A percentile compares a stretch with the other conserved stretches of the same genome.
Conservation (phyloP, 2,797 vertebrate species). For the Gymnopithys bicolor region DNA sequence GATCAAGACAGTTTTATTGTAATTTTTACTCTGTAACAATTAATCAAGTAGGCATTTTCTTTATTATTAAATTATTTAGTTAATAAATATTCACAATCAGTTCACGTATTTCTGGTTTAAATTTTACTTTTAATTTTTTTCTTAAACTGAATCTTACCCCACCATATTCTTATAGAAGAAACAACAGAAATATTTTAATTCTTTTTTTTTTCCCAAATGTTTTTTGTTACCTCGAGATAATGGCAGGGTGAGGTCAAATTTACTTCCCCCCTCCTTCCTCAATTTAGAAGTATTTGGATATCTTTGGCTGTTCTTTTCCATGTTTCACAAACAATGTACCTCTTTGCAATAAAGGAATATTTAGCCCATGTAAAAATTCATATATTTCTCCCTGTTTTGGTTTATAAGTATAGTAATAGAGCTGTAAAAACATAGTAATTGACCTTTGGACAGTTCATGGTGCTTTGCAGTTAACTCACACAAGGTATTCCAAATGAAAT, state of each 20-base stretch:
- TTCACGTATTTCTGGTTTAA: slow-evolving; percentile 74
- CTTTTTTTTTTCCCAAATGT: slow-evolving; percentile 15
- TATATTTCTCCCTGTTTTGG: background rate
- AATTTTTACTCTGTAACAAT: slow-evolving; percentile 87
- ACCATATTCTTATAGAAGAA: slow-evolving; percentile 8
- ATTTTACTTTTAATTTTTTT: slow-evolving; percentile 68
- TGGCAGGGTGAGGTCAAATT: slow-evolving; percentile 18
- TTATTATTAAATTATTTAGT: slow-evolving; percentile 88
- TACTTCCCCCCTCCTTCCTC: background rate
- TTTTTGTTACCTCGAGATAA: slow-evolving; percentile 8
- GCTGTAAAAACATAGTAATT: slow-evolving; percentile 42
- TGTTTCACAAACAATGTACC: background rate
- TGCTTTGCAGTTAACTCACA: slow-evolving; percentile 1
- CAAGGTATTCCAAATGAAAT: slow-evolving; percentile 45
- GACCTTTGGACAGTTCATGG: slow-evolving; percentile 25
- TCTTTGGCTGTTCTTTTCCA: background rate
- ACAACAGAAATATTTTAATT: slow-evolving; percentile 37
- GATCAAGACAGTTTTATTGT: slow-evolving; percentile 89
- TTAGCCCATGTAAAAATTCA: slow-evolving; percentile 3
- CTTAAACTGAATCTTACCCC: slow-evolving; percentile 3
- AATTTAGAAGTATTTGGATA: background rate
- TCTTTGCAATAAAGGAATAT: slow-evolving; percentile 17
- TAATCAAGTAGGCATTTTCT: slow-evolving; percentile 86
- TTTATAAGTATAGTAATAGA: slow-evolving; percentile 16
- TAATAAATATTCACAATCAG: slow-evolving; percentile 82